Percentiles rank a stretch among this genome's conserved stretches.
Evolutionary conservation across 1,140 invertebrate species (phyloP).

Genomic region (Magallana gigas): DNA sequence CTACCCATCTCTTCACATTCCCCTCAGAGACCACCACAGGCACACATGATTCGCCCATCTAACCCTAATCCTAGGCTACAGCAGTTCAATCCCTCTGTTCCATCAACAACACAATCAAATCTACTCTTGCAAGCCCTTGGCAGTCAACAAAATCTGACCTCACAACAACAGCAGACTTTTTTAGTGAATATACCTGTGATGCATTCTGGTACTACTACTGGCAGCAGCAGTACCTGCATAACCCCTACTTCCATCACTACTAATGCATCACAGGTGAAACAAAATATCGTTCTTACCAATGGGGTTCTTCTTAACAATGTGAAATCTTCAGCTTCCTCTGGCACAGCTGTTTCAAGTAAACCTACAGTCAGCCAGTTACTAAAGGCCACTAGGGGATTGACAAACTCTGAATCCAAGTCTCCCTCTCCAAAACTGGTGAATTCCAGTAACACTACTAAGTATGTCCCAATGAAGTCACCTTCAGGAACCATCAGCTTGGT

Average conservation of each 20-base stretch:
- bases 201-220: slow-evolving; percentile 59
- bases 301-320: slow-evolving; percentile 29
- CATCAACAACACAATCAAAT: slow-evolving; percentile 40
- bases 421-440: slow-evolving; percentile 22
- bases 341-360: background rate
- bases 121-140: slow-evolving; percentile 41
- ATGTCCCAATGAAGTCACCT: slow-evolving; percentile 12
- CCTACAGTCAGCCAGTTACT: slow-evolving; percentile 53
- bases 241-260: slow-evolving; percentile 57
- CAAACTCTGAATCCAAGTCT: slow-evolving; percentile 38
- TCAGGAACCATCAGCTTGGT: slow-evolving; percentile 2
- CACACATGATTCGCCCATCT: slow-evolving; percentile 28
- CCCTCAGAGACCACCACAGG: background rate
- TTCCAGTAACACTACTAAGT: background rate
- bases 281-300: slow-evolving; percentile 35
- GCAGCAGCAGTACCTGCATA: slow-evolving; percentile 52
- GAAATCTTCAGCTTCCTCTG: background rate
- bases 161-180: slow-evolving; percentile 67
- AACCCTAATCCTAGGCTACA: slow-evolving; percentile 1
- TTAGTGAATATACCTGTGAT: slow-evolving; percentile 71
- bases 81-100: background rate
- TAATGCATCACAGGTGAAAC: slow-evolving; percentile 66
- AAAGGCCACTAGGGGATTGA: slow-evolving; percentile 50
- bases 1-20: slow-evolving; percentile 5
- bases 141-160: slow-evolving; percentile 58